phyloP scores from a whole-genome alignment of 1,140 invertebrate species.

The Papilio dardanus region DNA sequence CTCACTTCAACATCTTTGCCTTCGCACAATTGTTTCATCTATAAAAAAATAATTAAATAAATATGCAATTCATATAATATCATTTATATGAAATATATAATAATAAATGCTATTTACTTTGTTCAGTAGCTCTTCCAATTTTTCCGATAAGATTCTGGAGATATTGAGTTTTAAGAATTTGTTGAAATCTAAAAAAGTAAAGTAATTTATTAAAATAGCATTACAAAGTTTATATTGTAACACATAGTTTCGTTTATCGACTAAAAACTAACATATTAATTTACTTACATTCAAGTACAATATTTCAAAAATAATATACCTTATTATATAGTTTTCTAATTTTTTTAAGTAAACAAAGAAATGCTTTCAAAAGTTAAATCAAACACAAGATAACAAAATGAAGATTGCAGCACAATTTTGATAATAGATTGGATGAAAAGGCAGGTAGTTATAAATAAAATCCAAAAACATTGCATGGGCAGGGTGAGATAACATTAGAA shows the following conservation, averaged over 20 bases:
- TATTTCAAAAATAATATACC: not conserved
- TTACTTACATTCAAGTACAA: not conserved
- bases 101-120: constrained; percentile 46
- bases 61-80: not conserved
- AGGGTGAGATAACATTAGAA: not conserved
- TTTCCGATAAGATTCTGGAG: constrained; percentile 41
- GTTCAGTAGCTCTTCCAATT: constrained; percentile 48
- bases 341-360: not conserved
- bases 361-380: not conserved
- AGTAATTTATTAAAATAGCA: not conserved
- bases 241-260: not conserved
- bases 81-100: not conserved
- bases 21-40: constrained; percentile 24
- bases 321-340: not conserved
- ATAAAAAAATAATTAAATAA: not conserved
- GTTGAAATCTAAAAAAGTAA: constrained; percentile 47
- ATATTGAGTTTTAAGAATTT: constrained; percentile 53
- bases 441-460: not conserved
- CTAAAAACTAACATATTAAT: not conserved
- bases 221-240: not conserved
- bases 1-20: constrained; percentile 25
- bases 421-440: not conserved
- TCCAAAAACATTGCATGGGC: not conserved
- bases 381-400: not conserved
- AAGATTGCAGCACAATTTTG: not conserved